These are phyloP conservation scores for Himantopus leucocephalus DNA, from an alignment of 2,113 vertebrate species.

Conservation along the genomic window DNA sequence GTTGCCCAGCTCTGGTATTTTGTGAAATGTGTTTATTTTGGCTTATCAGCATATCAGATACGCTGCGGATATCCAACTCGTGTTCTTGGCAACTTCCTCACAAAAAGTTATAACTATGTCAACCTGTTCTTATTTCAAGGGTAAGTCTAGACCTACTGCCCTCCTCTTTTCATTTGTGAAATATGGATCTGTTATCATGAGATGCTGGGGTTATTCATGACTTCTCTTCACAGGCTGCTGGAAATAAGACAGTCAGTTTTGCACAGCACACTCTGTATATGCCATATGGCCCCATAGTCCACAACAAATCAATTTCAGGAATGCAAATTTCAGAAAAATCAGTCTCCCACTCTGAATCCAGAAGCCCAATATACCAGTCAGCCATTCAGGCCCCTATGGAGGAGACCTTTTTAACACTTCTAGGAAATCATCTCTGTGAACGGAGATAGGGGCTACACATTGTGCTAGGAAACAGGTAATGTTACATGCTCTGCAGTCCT, in stretches of 20 bases:
- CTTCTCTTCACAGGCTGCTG: not conserved
- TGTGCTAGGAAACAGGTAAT: not conserved
- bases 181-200: not conserved
- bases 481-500: not conserved
- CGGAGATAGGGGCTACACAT: not conserved
- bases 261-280: not conserved
- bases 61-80: slow-evolving; percentile 97
- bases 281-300: not conserved
- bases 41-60: slow-evolving; percentile 97
- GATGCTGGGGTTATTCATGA: not conserved
- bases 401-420: not conserved
- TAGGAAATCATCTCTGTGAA: not conserved
- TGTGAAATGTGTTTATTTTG: slow-evolving; percentile 98
- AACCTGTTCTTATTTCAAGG: slow-evolving; percentile 99
- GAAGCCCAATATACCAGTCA: not conserved
- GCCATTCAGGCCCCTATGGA: not conserved
- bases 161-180: not conserved
- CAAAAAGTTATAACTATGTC: slow-evolving; percentile 98
- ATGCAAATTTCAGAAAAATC: not conserved
- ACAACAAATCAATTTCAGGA: not conserved
- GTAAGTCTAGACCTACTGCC: slow-evolving; percentile 73
- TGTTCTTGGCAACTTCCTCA: slow-evolving; percentile 98
- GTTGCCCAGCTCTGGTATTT: slow-evolving; percentile 99
- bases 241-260: not conserved
- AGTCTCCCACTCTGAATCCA: not conserved